Evolutionary conservation across 1,140 invertebrate species (phyloP).

Genomic region (Lethrus apterus): DNA sequence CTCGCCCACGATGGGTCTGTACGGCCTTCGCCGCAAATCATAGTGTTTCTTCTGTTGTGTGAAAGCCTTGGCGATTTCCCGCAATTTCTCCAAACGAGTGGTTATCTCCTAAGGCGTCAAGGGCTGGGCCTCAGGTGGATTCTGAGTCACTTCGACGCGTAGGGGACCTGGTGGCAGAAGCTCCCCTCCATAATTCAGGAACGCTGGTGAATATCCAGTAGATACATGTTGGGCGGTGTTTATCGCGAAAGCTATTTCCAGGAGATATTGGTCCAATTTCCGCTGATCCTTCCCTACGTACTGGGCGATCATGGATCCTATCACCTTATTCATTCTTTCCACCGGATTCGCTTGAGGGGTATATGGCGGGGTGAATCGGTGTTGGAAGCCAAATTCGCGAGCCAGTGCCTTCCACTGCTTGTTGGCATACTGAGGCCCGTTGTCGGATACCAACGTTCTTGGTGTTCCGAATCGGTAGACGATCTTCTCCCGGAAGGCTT

Average conservation of each 20-base stretch:
- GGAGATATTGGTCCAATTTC: conserved; percentile 33
- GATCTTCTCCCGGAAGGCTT: conserved; percentile 28
- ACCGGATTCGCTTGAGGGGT: conserved; percentile 39
- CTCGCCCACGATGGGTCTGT: neutral
- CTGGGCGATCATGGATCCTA: conserved; percentile 35
- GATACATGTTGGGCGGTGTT: neutral
- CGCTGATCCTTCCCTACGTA: conserved; percentile 37
- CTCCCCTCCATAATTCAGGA: conserved; percentile 14
- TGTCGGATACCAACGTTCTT: conserved; percentile 37
- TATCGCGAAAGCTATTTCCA: conserved; percentile 17
- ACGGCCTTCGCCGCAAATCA: neutral
- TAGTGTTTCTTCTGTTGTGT: neutral
- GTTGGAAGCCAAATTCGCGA: conserved; percentile 13
- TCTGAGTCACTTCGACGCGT: neutral
- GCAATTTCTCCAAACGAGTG: neutral
- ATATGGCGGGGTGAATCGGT: conserved; percentile 35
- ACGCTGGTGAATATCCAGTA: conserved; percentile 2
- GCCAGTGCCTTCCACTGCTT: conserved; percentile 2
- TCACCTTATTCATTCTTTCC: conserved; percentile 39
- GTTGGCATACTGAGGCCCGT: conserved; percentile 38
- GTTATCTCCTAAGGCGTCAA: neutral
- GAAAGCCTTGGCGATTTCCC: neutral
- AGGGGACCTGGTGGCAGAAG: neutral
- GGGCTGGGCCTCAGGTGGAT: neutral
- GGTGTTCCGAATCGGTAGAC: conserved; percentile 33